phyloP scores from a whole-genome alignment of 92 coral and sea anemone species.

The Bergia sp. region DNA sequence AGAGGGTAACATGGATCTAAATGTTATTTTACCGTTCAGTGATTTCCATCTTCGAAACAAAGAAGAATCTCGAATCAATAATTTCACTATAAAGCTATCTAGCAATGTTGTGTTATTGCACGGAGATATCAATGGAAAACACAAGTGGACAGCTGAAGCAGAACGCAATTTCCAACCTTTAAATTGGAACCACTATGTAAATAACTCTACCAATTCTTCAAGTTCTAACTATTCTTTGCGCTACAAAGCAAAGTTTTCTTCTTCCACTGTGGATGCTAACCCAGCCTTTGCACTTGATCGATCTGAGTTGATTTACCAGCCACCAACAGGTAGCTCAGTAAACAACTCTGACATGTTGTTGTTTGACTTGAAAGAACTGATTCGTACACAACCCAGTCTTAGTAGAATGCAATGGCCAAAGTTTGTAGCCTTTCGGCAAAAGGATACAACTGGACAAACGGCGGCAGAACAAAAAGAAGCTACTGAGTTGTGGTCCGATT shows the following conservation, averaged over 20 bases:
- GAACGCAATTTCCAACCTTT: not conserved
- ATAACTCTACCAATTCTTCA: not conserved
- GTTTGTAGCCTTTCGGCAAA: constrained; percentile 9
- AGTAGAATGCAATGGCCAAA: not conserved
- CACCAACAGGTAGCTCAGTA: constrained; percentile 14
- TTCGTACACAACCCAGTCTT: not conserved
- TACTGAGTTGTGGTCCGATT: constrained; percentile 5
- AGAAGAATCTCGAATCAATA: not conserved
- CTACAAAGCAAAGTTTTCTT: not conserved
- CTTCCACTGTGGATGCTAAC: not conserved
- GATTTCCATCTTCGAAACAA: not conserved
- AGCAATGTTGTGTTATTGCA: constrained; percentile 1
- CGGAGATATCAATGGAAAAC: not conserved
- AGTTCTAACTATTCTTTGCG: not conserved
- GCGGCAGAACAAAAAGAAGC: not conserved
- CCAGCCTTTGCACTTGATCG: not conserved
- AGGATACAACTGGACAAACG: not conserved
- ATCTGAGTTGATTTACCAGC: constrained; percentile 18
- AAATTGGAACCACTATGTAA: not conserved
- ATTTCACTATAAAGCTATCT: constrained; percentile 15
- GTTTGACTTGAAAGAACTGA: constrained; percentile 29
- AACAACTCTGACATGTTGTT: constrained; percentile 3
- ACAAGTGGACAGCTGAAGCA: not conserved
- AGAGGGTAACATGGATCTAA: not conserved
- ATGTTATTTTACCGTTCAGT: constrained; percentile 9